Conservation (phyloP, 2,888 invertebrate genomes). For the Pogonocherus hispidulus region DNA sequence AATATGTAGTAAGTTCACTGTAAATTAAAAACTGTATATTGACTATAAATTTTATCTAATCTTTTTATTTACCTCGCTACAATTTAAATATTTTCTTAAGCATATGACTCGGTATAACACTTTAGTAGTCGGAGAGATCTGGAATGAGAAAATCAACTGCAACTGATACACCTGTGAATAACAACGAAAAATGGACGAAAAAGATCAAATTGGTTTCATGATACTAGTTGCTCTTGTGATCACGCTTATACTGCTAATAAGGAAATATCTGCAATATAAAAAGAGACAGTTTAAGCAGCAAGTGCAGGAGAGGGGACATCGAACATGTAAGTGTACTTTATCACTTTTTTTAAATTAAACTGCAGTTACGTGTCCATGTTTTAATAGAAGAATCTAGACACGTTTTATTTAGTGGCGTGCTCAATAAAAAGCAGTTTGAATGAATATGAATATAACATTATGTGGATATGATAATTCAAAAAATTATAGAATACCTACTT, state of each 20-base stretch:
- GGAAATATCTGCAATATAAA: conserved; percentile 17
- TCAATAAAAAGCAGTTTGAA: no score
- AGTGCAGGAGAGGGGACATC: background rate
- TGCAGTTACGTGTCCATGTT: no score
- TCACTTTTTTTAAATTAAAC: background rate
- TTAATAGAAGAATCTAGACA: no score
- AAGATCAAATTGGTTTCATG: conserved; percentile 18
- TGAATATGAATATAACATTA: no score
- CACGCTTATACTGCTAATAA: conserved; percentile 9
- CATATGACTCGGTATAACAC: background rate
- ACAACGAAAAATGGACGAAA: conserved; percentile 3
- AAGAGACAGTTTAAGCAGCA: conserved; percentile 9
- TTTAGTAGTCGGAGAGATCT: background rate
- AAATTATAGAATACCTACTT: no score
- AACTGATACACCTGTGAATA: background rate
- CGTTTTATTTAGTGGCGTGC: no score
- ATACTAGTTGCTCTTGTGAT: conserved; percentile 8
- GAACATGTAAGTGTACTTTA: background rate
- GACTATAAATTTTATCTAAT: conserved; percentile 19
- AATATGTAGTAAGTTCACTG: background rate
- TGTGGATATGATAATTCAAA: no score
- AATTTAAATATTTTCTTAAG: conserved; percentile 27
- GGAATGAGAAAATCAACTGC: conserved; percentile 10
- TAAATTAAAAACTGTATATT: conserved; percentile 11
- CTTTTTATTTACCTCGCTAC: conserved; percentile 17